phyloP scores from a whole-genome alignment of 2,113 vertebrate genomes.

The Tringa solitaria region DNA sequence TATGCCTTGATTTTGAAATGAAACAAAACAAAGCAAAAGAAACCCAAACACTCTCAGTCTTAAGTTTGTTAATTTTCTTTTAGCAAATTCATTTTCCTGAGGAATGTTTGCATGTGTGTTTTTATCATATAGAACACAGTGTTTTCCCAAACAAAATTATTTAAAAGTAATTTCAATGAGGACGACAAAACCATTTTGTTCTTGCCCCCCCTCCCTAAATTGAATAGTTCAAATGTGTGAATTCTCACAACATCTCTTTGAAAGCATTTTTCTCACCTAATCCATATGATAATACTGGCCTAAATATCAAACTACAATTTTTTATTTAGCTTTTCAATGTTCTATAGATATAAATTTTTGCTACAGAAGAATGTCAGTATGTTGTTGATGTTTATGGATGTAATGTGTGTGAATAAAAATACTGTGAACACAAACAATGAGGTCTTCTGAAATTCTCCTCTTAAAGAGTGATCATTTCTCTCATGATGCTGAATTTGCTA shows the following conservation, averaged over 20 bases:
- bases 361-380: background rate
- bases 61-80: background rate
- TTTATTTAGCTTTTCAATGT: background rate
- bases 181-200: background rate
- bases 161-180: background rate
- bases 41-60: background rate
- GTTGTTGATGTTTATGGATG: background rate
- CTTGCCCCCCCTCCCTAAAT: no score
- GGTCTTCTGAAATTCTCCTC: background rate
- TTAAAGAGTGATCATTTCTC: background rate
- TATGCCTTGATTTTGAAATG: background rate
- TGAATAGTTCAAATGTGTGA: background rate
- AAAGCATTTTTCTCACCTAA: background rate
- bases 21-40: no score
- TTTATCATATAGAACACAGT: background rate
- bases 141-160: background rate
- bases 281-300: no score
- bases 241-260: background rate
- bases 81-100: background rate
- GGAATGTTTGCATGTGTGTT: background rate
- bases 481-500: background rate
- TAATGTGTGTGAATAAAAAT: background rate
- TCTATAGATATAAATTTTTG: background rate
- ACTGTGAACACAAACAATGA: background rate
- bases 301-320: fast-evolving